Conservation (phyloP, 2,797 vertebrate species). For the Hydrophis major region DNA sequence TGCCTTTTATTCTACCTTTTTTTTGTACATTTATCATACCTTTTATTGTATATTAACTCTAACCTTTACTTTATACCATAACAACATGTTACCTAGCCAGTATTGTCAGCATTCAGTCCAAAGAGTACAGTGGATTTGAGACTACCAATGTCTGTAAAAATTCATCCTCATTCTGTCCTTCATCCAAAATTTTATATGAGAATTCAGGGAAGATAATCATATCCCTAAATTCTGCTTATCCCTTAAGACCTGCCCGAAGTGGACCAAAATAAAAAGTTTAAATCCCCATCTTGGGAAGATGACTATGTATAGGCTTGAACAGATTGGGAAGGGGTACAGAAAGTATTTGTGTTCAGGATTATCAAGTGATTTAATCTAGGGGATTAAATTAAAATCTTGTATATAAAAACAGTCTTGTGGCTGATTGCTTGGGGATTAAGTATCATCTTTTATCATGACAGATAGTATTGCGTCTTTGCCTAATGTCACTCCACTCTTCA, state of each 20-base stretch:
- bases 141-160: not conserved
- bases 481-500: constrained; percentile 87
- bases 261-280: not conserved
- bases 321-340: not conserved
- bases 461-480: constrained; percentile 84
- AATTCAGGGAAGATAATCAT: not conserved
- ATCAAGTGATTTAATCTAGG: not conserved
- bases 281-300: not conserved
- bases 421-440: constrained; percentile 11
- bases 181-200: not conserved
- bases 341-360: not conserved
- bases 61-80: not conserved
- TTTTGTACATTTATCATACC: not conserved
- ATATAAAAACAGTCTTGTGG: not conserved
- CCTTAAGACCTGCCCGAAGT: not conserved
- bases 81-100: not conserved
- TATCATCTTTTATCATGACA: constrained; percentile 57
- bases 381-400: no score
- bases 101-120: not conserved
- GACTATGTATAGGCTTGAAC: not conserved
- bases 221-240: not conserved
- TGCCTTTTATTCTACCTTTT: not conserved
- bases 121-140: not conserved
- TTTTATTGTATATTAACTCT: not conserved
- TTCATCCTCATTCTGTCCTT: not conserved